phyloP scores from a whole-genome alignment of 2,113 vertebrate genomes.

The Carassius gibelio region DNA sequence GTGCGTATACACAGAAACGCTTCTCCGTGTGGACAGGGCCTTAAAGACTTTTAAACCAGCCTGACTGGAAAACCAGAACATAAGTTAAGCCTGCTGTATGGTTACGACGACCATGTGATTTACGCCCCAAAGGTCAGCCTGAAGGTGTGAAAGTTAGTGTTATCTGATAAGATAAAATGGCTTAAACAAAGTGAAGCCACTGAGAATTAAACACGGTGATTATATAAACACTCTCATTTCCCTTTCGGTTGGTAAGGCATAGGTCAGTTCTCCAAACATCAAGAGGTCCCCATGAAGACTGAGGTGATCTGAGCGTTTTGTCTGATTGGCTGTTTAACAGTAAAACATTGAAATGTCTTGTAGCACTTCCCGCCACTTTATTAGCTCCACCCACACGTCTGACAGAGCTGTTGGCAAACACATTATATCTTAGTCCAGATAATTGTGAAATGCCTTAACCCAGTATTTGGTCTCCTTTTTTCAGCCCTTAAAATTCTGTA shows the following conservation, averaged over 20 bases:
- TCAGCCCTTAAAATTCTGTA: background rate
- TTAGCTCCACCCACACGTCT: slow-evolving; percentile 1
- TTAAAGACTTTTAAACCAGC: background rate
- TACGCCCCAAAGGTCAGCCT: slow-evolving; percentile 65
- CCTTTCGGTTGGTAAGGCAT: background rate
- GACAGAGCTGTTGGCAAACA: background rate
- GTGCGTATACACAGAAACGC: no score
- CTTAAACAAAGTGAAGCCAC: slow-evolving; percentile 63
- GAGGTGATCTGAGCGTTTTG: background rate
- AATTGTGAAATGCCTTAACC: background rate
- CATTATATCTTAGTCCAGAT: background rate
- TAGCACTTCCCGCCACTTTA: background rate
- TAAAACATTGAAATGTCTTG: background rate
- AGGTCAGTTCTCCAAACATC: background rate
- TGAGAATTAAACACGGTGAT: slow-evolving; percentile 51
- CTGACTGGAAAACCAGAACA: background rate
- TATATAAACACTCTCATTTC: slow-evolving; percentile 66
- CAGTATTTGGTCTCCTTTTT: background rate
- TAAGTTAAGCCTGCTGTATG: background rate
- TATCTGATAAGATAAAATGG: slow-evolving; percentile 73
- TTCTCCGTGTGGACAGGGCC: no score
- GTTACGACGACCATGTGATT: slow-evolving; percentile 46
- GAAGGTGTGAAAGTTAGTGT: slow-evolving; percentile 75
- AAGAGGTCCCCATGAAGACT: background rate
- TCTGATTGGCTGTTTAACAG: background rate